Evolutionary conservation across 2,113 vertebrate species (phyloP).

Genomic region (Hyla sarda): DNA sequence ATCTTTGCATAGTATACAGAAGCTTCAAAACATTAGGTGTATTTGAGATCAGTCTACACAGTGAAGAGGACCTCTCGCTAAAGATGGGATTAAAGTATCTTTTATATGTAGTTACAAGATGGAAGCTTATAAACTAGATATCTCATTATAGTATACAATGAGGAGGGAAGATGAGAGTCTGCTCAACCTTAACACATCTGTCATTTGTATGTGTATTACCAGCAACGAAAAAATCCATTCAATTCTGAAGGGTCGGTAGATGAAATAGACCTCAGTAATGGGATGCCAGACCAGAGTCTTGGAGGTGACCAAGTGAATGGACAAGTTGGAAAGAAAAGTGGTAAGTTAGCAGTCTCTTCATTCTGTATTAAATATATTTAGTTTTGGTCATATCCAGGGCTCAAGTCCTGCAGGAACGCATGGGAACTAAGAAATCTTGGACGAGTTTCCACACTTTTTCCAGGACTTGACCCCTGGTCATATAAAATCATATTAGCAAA

Average conservation of each 20-base stretch:
- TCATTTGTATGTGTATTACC: constrained; percentile 59
- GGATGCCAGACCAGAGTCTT: constrained; percentile 53
- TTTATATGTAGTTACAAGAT: background rate
- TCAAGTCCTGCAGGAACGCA: too few relatives aligned
- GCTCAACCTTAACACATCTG: constrained; percentile 55
- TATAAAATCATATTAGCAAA: background rate
- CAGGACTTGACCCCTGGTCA: too few relatives aligned
- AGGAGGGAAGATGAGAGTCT: background rate
- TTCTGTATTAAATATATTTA: too few relatives aligned
- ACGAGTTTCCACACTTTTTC: too few relatives aligned
- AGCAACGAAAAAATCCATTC: constrained; percentile 89
- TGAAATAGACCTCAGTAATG: constrained; percentile 53
- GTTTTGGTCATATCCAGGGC: too few relatives aligned
- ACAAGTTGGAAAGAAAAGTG: constrained; percentile 69
- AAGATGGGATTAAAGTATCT: too few relatives aligned
- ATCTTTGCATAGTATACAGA: background rate
- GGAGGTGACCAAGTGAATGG: constrained; percentile 62
- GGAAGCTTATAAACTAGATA: background rate
- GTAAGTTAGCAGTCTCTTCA: constrained; percentile 76
- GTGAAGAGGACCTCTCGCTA: background rate
- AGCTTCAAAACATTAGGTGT: background rate
- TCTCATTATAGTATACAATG: background rate
- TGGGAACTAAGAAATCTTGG: too few relatives aligned
- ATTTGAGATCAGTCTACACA: background rate
- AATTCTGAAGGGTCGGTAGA: constrained; percentile 72